Conservation (phyloP, 2,888 invertebrate genomes). For the Drosophila meridiana region DNA sequence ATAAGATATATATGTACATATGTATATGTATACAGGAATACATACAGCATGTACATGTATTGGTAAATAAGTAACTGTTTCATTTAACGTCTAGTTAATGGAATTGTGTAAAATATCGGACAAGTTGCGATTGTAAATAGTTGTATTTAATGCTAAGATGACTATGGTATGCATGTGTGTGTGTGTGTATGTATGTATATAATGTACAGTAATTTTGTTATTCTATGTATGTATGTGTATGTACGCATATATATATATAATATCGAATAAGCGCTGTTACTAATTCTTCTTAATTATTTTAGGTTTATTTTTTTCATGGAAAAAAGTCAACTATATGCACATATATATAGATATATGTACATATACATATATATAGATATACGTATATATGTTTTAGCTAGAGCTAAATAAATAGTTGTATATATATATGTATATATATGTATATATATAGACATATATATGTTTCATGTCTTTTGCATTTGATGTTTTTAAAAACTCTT, state of each 20-base stretch:
- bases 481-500: constrained; percentile 46
- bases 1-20: not conserved
- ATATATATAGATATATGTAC: constrained; percentile 22
- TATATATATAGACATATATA: constrained; percentile 25
- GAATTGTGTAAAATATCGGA: constrained; percentile 7
- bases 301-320: constrained; percentile 68
- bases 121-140: constrained; percentile 31
- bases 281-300: constrained; percentile 18
- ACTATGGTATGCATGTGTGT: not conserved
- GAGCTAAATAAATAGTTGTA: constrained; percentile 2
- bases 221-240: constrained; percentile 31
- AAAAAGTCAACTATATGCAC: constrained; percentile 72
- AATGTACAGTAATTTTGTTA: constrained; percentile 54
- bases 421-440: constrained; percentile 9
- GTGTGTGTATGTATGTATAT: constrained; percentile 12
- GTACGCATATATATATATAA: constrained; percentile 30
- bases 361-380: constrained; percentile 12
- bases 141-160: not conserved
- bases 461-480: constrained; percentile 28
- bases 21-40: not conserved
- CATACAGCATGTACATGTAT: not conserved
- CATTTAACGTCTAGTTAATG: not conserved
- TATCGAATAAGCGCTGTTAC: constrained; percentile 47
- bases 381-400: constrained; percentile 5
- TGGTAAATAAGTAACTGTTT: not conserved